Base-by-base conservation (phyloP, 2,113 vertebrate species). In the Rousettus leschenaultii region DNA sequence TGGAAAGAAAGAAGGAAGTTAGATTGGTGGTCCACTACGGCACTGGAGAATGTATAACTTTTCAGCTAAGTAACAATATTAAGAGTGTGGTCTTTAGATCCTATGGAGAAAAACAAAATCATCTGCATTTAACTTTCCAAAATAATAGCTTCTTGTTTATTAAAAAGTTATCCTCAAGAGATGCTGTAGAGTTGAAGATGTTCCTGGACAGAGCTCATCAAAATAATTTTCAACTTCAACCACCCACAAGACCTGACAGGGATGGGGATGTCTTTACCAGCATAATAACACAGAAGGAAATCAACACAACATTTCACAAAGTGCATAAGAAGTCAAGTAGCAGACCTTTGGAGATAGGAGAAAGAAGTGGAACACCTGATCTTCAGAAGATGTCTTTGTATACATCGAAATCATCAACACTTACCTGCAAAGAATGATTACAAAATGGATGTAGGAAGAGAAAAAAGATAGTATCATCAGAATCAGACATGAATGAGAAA, bases 21-120 rank as follows among this genome's bases (percentile, higher is more conserved):
- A 92, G 6, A 73, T n/a, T 98, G 71, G 9, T 77, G 11, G 28
- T 96, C 2, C 38, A 48, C 71, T 95, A 88, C 8, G 26, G 0
- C 43, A 66, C 0, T 48, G 92, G 88, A 83, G 35, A 87, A 53
- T 0, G 1, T 33, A 55, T 0, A 80, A 16, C 26, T 51, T 88
- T 97, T 68, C 33, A 33, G 8, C 90, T 98, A 43, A 48, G 6
- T 28, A 38, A 95, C 84, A 96, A 92, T 86, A 88, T 97, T 85
- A 92, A 65, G 92, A 73, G 9, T 3, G 13, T 96, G 15, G 3
- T 51, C 35, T 1, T 89, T 71, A 66, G 19, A 90, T 55, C 53
- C 30, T 70, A 19, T 82, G 80, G 38, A 28, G 3, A 66, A 90
- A 65, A 92, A 3, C 0, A 87, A 57, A 95, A 65, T 86, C 7